These are phyloP conservation scores for Hermetia illucens DNA, from an alignment of 1,140 invertebrate species.

Conservation along the genomic window DNA sequence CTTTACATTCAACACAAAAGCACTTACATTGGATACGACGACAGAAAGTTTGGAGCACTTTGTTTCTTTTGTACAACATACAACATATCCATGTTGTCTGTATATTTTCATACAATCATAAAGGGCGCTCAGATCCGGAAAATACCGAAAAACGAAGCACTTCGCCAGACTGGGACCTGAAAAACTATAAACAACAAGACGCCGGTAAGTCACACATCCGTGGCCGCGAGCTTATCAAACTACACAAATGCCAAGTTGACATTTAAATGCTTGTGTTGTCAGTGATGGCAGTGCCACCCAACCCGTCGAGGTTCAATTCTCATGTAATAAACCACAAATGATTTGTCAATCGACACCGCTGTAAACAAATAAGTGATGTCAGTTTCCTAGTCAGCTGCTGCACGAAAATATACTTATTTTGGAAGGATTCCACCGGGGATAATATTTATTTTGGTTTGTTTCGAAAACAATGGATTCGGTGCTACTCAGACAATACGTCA, in stretches of 20 bases:
- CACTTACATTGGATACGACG: constrained; percentile 1
- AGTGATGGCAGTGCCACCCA: too few species aligned
- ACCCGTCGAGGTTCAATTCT: too few species aligned
- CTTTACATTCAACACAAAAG: constrained; percentile 2
- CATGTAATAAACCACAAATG: too few species aligned
- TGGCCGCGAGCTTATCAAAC: background rate
- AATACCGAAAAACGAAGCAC: background rate
- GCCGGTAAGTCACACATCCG: background rate
- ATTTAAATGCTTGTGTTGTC: too few species aligned
- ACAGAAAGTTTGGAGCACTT: constrained; percentile 9
- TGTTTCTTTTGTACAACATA: constrained; percentile 40
- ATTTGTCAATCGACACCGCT: background rate
- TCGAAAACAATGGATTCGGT: background rate
- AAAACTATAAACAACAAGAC: background rate
- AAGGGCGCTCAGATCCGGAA: background rate
- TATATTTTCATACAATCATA: background rate
- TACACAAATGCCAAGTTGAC: background rate
- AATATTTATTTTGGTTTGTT: background rate
- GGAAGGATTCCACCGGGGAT: background rate
- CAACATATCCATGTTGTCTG: constrained; percentile 36
- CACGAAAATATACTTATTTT: background rate
- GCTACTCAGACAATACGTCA: background rate
- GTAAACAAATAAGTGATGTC: background rate
- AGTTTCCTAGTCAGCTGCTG: background rate
- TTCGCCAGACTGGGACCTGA: background rate